These are phyloP conservation scores for Drosophila nr. medialis DNA, from an alignment of 2,888 invertebrate species.

Conservation along the genomic window DNA sequence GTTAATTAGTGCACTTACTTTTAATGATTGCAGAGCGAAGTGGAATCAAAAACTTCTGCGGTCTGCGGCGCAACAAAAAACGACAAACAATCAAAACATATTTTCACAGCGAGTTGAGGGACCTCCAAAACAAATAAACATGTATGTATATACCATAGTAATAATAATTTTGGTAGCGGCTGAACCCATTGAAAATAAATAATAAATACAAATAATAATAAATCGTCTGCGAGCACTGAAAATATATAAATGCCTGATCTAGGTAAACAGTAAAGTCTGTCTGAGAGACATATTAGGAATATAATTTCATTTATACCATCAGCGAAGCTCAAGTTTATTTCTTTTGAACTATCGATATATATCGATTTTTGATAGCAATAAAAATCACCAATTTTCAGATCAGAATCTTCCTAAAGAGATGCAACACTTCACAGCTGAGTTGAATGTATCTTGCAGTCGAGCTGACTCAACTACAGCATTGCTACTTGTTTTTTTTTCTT, in stretches of 20 bases:
- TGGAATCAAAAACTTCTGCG: background rate
- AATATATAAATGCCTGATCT: background rate
- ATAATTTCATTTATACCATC: background rate
- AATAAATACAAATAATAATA: too few species aligned
- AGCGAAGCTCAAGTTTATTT: background rate
- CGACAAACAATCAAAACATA: constrained; percentile 25
- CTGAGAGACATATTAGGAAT: background rate
- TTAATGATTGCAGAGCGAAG: constrained; percentile 39
- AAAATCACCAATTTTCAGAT: background rate
- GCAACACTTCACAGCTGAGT: background rate
- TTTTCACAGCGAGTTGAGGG: constrained; percentile 33
- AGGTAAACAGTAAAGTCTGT: background rate
- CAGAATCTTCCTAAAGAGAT: background rate
- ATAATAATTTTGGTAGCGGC: constrained; percentile 34
- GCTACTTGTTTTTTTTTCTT: background rate
- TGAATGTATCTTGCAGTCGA: background rate
- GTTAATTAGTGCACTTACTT: constrained; percentile 71
- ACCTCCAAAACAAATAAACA: constrained; percentile 32
- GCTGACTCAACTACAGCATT: background rate
- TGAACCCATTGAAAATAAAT: background rate
- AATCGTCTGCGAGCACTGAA: too few species aligned
- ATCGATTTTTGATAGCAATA: background rate
- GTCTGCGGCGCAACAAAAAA: constrained; percentile 4
- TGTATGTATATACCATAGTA: background rate
- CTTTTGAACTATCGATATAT: background rate